A percentile compares a stretch with the other conserved stretches of the same genome.
phyloP scores from a whole-genome alignment of 2,113 vertebrate species.

The Bufo gargarizans region DNA sequence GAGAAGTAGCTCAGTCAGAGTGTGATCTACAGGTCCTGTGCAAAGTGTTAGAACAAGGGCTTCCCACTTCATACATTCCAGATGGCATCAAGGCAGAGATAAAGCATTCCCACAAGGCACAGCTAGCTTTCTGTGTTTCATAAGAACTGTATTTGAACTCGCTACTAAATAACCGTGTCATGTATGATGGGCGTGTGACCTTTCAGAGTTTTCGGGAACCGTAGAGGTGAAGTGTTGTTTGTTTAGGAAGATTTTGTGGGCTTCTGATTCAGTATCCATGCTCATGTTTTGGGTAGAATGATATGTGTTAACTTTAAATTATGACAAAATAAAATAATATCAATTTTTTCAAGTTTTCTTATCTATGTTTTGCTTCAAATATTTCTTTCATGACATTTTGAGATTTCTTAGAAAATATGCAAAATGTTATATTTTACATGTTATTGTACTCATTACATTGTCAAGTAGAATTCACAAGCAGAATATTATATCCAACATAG shows the following conservation, averaged over 20 bases:
- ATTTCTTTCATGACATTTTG: neutral
- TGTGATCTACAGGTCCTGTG: constrained; percentile 27
- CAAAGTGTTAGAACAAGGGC: constrained; percentile 38
- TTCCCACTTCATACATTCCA: constrained; percentile 53
- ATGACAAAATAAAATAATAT: neutral
- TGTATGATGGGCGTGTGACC: constrained; percentile 43
- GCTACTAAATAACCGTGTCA: constrained; percentile 40
- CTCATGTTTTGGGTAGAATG: constrained; percentile 21
- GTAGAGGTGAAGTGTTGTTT: constrained; percentile 31
- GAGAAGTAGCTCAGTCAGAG: constrained; percentile 18
- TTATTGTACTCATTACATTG: no score
- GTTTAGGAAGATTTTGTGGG: neutral
- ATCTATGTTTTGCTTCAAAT: neutral
- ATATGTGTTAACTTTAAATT: constrained; percentile 4
- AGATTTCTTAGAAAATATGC: no score
- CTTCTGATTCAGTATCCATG: constrained; percentile 24
- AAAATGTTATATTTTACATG: no score
- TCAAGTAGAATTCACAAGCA: no score
- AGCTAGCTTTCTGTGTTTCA: constrained; percentile 32
- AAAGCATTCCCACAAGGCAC: constrained; percentile 56
- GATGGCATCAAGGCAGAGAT: constrained; percentile 50
- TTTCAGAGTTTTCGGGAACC: constrained; percentile 13
- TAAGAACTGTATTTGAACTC: constrained; percentile 55
- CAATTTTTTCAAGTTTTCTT: neutral
- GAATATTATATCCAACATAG: no score